Evolutionary conservation across 2,888 invertebrate species (phyloP).

Genomic region (Romanomermis culicivorax): DNA sequence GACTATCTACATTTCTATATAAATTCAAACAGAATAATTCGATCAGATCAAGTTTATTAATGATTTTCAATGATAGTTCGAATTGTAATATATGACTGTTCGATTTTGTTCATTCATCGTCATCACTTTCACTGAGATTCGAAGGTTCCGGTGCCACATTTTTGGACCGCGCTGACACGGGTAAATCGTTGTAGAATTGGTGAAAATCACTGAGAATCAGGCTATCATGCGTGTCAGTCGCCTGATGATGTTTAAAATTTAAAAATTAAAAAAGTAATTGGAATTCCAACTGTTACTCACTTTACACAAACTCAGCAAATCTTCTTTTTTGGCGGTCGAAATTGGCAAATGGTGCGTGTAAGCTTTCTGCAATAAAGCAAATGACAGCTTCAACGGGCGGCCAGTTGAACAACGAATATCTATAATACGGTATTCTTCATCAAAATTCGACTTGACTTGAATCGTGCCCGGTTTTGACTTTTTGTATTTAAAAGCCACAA

Average conservation of each 20-base stretch:
- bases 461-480: not conserved
- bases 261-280: too few relatives aligned
- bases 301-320: not conserved
- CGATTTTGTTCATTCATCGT: not conserved
- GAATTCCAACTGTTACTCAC: too few relatives aligned
- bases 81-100: too few relatives aligned
- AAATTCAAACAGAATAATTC: too few relatives aligned
- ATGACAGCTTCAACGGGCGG: not conserved
- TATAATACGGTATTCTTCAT: not conserved
- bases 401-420: not conserved
- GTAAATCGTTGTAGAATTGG: not conserved
- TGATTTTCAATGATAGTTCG: too few relatives aligned
- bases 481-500: not conserved
- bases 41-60: too few relatives aligned
- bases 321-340: not conserved
- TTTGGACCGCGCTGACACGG: not conserved
- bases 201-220: not conserved
- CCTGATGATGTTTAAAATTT: too few relatives aligned
- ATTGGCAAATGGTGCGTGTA: not conserved
- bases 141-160: not conserved
- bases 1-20: too few relatives aligned
- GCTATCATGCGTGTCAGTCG: not conserved
- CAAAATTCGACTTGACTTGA: not conserved
- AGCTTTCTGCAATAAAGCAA: not conserved
- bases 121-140: not conserved